These are phyloP conservation scores for Urocolius indicus DNA, from an alignment of 2,113 vertebrate genomes.

Conservation along the genomic window DNA sequence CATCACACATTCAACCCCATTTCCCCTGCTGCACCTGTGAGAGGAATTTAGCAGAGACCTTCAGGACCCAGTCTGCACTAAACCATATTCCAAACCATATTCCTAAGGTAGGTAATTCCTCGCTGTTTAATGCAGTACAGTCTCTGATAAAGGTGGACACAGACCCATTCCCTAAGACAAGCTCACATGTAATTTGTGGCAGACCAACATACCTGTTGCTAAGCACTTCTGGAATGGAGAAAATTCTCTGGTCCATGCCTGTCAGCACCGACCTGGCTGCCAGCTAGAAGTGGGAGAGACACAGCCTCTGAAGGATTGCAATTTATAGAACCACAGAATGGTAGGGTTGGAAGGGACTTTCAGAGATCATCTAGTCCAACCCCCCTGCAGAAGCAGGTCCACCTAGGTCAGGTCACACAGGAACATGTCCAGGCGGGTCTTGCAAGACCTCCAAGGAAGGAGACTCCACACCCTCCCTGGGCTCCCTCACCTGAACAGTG, in stretches of 20 bases:
- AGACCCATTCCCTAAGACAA: neutral
- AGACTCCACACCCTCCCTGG: too few relatives aligned
- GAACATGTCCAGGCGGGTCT: too few relatives aligned
- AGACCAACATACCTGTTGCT: slow-evolving; percentile 52
- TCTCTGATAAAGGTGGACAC: neutral
- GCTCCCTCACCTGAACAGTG: too few relatives aligned
- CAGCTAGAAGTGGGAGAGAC: slow-evolving; percentile 23
- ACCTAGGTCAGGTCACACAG: too few relatives aligned
- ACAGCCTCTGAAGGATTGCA: neutral
- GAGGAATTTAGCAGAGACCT: neutral
- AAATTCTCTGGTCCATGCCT: slow-evolving; percentile 5
- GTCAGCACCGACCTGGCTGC: neutral
- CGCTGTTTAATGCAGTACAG: rapidly evolving
- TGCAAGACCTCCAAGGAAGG: too few relatives aligned
- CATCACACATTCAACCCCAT: neutral
- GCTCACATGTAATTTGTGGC: neutral
- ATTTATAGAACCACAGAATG: neutral
- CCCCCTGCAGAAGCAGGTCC: too few relatives aligned
- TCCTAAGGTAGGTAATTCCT: neutral
- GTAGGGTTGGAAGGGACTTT: too few relatives aligned
- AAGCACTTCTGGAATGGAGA: slow-evolving; percentile 64
- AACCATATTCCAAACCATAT: neutral
- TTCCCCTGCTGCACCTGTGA: neutral
- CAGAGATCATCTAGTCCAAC: too few relatives aligned
- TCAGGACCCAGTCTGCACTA: neutral